Evolutionary conservation across 2,113 vertebrate species (phyloP).

Genomic region (Columba livia): DNA sequence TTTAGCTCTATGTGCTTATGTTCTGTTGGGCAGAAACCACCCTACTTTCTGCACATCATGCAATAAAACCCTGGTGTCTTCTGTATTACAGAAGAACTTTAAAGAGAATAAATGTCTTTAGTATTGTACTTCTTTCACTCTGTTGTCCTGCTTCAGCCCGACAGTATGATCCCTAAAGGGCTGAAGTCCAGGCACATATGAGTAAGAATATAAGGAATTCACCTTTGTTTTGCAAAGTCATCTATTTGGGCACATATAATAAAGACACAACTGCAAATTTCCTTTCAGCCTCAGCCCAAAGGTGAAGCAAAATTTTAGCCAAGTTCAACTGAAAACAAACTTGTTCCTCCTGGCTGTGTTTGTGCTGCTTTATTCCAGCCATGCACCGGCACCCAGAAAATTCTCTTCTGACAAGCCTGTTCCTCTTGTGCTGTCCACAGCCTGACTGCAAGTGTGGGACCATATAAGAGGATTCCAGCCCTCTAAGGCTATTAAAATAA

Average conservation of each 20-base stretch:
- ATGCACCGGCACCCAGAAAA: neutral
- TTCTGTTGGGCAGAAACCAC: neutral
- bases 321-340: neutral
- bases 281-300: neutral
- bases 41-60: neutral
- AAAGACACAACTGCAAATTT: neutral
- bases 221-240: rapidly evolving
- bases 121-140: neutral
- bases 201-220: neutral
- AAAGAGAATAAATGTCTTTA: neutral
- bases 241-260: neutral
- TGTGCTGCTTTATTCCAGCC: neutral
- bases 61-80: neutral
- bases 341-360: rapidly evolving
- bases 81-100: neutral
- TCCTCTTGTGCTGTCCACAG: neutral
- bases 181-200: neutral
- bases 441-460: neutral
- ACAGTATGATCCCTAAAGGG: neutral
- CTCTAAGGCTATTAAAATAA: neutral
- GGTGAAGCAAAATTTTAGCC: neutral
- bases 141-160: neutral
- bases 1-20: neutral
- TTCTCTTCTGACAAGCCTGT: neutral
- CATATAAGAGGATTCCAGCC: neutral